phyloP scores from a whole-genome alignment of 1,140 invertebrate genomes.

The Ephestia elutella region DNA sequence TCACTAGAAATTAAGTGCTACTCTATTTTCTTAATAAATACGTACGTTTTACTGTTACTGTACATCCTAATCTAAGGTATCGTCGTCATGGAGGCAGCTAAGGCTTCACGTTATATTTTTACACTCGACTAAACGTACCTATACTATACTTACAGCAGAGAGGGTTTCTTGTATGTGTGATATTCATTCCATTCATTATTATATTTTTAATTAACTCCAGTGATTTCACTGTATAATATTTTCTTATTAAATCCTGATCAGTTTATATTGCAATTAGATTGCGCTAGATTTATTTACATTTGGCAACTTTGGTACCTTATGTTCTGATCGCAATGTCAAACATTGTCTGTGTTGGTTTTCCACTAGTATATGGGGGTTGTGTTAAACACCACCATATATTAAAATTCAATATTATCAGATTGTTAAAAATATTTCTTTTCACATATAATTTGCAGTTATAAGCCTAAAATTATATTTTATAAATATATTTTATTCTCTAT shows the following conservation, averaged over 20 bases:
- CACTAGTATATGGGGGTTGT: conserved; percentile 32
- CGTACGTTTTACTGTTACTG: conserved; percentile 48
- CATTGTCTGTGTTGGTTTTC: conserved; percentile 56
- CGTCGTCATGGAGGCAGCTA: conserved; percentile 25
- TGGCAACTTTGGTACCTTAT: conserved; percentile 33
- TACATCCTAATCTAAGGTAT: conserved; percentile 50
- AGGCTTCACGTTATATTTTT: conserved; percentile 6
- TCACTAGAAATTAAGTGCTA: conserved; percentile 70
- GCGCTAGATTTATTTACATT: conserved; percentile 58
- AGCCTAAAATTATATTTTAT: conserved; percentile 69
- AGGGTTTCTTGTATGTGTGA: conserved; percentile 58
- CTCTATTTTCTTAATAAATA: conserved; percentile 70
- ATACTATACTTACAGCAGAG: conserved; percentile 23
- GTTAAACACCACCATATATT: conserved; percentile 13
- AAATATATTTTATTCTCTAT: conserved; percentile 68
- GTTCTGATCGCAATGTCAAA: conserved; percentile 50
- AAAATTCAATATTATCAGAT: conserved; percentile 48
- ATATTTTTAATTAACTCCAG: conserved; percentile 57
- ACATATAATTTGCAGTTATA: conserved; percentile 67
- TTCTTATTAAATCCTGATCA: conserved; percentile 26
- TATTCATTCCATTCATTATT: conserved; percentile 65
- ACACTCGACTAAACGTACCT: conserved; percentile 10
- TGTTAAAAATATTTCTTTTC: conserved; percentile 51
- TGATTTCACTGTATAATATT: conserved; percentile 29
- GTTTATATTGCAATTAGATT: conserved; percentile 61